Conservation (phyloP, 2,113 vertebrate genomes). For the Pteropus alecto region DNA sequence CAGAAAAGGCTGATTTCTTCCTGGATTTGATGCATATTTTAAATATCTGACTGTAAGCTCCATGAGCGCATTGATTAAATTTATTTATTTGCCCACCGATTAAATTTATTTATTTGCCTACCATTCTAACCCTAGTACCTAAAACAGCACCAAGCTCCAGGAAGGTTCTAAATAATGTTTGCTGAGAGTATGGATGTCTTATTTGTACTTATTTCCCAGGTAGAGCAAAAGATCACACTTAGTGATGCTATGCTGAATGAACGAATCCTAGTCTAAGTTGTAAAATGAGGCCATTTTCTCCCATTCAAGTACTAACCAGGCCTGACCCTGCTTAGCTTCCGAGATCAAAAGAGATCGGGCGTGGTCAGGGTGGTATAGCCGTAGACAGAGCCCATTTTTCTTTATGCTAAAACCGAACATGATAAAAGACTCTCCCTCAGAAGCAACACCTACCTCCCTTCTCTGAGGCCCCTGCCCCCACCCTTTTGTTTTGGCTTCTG, state of each 20-base stretch:
- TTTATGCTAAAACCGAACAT: background rate
- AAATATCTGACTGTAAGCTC: background rate
- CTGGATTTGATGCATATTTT: background rate
- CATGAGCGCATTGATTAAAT: background rate
- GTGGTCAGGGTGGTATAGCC: too few species aligned
- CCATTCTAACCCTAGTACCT: background rate
- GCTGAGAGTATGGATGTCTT: background rate
- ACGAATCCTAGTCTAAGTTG: background rate
- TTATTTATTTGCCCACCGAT: background rate
- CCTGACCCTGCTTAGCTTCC: too few species aligned
- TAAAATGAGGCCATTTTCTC: slow-evolving; percentile 1
- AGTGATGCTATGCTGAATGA: background rate
- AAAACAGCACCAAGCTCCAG: background rate
- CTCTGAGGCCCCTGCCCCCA: background rate
- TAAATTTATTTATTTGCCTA: background rate
- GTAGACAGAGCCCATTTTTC: background rate
- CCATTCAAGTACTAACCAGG: too few species aligned
- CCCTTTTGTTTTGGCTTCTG: slow-evolving; percentile 58
- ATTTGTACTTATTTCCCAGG: background rate
- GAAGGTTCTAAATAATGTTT: background rate
- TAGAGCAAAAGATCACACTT: background rate
- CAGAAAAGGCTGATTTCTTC: background rate
- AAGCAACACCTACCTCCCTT: slow-evolving; percentile 3
- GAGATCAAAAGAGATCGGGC: too few species aligned
- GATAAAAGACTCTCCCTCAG: background rate